Evolutionary conservation across 2,888 invertebrate genomes (phyloP).

Genomic region (Megaustenia siamemsis): DNA sequence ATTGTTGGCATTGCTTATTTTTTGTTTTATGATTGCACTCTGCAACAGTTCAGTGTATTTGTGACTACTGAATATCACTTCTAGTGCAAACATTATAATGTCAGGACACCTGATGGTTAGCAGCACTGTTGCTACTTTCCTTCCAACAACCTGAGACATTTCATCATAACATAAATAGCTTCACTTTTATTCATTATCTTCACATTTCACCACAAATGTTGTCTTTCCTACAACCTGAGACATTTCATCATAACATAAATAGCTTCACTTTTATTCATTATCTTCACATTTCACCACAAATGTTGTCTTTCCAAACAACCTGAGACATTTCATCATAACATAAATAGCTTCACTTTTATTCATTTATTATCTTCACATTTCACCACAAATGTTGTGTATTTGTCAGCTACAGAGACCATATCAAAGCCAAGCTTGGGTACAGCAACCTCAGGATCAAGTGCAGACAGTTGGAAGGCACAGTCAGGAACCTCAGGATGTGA

Average conservation of each 20-base stretch:
- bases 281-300: no score
- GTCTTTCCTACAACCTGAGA: slow-evolving; percentile 38
- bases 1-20: no score
- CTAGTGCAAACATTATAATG: slow-evolving; percentile 31
- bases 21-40: slow-evolving; percentile 22
- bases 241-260: no score
- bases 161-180: no score
- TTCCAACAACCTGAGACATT: slow-evolving; percentile 42
- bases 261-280: no score
- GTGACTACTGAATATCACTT: slow-evolving; percentile 30
- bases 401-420: no score
- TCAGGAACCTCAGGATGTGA: slow-evolving; percentile 74
- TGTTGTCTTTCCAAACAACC: slow-evolving; percentile 34
- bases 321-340: slow-evolving; percentile 31
- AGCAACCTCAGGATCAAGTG: neutral
- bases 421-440: no score
- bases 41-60: slow-evolving; percentile 30
- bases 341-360: no score
- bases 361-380: no score
- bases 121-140: neutral
- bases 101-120: slow-evolving; percentile 40
- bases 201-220: neutral
- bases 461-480: slow-evolving; percentile 58
- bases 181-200: no score
- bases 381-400: no score